Evolutionary conservation across 2,113 vertebrate genomes (phyloP).

Genomic region (Dissostichus mawsoni): DNA sequence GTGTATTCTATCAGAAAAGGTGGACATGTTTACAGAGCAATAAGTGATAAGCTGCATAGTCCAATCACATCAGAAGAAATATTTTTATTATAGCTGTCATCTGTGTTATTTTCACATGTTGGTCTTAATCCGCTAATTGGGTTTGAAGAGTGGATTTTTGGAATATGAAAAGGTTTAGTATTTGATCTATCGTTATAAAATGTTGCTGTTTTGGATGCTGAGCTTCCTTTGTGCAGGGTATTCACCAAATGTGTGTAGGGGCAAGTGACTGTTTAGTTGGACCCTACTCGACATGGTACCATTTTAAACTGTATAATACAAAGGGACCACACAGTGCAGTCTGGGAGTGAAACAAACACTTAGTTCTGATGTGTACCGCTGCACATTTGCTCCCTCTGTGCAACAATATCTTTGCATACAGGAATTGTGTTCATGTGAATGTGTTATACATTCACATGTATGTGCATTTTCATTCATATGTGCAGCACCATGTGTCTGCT

Average conservation of each 20-base stretch:
- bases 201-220: neutral
- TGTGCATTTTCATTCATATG: conserved; percentile 33
- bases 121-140: conserved; percentile 7
- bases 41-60: conserved; percentile 31
- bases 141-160: conserved; percentile 19
- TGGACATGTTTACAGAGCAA: conserved; percentile 31
- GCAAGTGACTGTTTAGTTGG: neutral
- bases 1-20: neutral
- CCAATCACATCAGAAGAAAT: conserved; percentile 6
- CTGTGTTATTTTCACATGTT: conserved; percentile 37
- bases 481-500: conserved; percentile 50
- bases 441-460: neutral
- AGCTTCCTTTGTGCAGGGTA: conserved; percentile 9
- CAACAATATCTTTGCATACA: too few species aligned
- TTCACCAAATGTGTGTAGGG: neutral
- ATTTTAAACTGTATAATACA: neutral
- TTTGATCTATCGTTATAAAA: conserved; percentile 3
- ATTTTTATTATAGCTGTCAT: conserved; percentile 12
- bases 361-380: neutral
- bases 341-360: neutral
- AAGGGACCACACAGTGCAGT: neutral
- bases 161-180: neutral
- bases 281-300: too few species aligned
- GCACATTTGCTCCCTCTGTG: neutral
- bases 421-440: neutral